Evolutionary conservation across 2,113 vertebrate species (phyloP).

Genomic region (Ctenomys sociabilis): DNA sequence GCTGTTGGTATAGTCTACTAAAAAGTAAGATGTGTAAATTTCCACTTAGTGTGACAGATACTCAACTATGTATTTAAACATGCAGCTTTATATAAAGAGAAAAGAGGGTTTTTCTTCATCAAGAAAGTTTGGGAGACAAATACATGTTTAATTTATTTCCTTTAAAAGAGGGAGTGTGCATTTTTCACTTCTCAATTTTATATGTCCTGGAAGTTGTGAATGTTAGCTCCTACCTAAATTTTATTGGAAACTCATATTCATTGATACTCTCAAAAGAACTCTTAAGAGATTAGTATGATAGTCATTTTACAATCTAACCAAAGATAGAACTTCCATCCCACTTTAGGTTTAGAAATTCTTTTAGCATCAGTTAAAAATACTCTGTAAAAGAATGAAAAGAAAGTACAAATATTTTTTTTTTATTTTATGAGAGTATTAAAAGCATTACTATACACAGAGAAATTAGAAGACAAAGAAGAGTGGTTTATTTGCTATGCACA

Average conservation of each 20-base stretch:
- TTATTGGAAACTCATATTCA: background rate
- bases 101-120: background rate
- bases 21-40: slow-evolving; percentile 45
- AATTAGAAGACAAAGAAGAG: slow-evolving; percentile 54
- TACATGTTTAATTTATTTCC: slow-evolving; percentile 35
- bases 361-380: slow-evolving; percentile 43
- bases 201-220: background rate
- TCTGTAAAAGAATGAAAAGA: slow-evolving; percentile 1
- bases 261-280: background rate
- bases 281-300: background rate
- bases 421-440: slow-evolving; percentile 27
- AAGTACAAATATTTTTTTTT: slow-evolving; percentile 45
- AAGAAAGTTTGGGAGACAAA: slow-evolving; percentile 27
- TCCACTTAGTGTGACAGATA: background rate
- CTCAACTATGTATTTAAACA: background rate
- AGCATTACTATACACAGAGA: slow-evolving; percentile 1
- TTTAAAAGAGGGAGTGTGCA: slow-evolving; percentile 4
- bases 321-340: slow-evolving; percentile 23
- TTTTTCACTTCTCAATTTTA: slow-evolving; percentile 42
- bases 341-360: slow-evolving; percentile 44
- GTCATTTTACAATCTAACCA: slow-evolving; percentile 16
- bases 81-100: background rate
- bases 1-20: background rate
- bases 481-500: slow-evolving; percentile 28
- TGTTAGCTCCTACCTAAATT: background rate